Base-by-base conservation (phyloP, 2,888 invertebrate species). In the Amitus sp. region DNA sequence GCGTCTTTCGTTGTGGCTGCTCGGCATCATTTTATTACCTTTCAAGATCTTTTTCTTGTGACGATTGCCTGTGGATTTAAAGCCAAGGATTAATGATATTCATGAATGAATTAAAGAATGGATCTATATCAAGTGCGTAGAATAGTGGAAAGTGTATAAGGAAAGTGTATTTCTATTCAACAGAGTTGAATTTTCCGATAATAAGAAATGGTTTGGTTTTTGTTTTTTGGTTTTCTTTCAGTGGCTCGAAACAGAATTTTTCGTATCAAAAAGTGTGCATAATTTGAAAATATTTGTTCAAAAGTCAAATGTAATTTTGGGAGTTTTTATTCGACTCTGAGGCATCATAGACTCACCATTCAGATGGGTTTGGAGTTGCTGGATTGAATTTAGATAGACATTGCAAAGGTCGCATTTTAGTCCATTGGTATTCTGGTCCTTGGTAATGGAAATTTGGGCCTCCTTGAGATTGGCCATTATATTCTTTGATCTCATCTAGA, bases 341-440 rank as follows among this genome's bases (percentile, higher is more conserved):
- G n/a, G n/a, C n/a, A n/a, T n/a, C n/a, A n/a, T n/a, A n/a, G n/a
- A 37, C 40, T 54, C 77, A 79, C 82, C 82, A 66, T 81, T 82
- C 23, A 82, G 71, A 71, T 82, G 82, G 66, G 84, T 82, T 68
- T 84, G 82, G 5, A 84, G 76, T 63, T 85, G 85, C 45, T 83
- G 81, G 54, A 83, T 82, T 1, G 85, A 85, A 68, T 85, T 85
- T 18, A 84, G 76, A 57, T 81, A 80, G 34, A 84, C 82, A 66
- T 81, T 82, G 70, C 85, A 85, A 9, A 82, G 79, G 57, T 82
- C 82, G 66, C 85, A 85, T 62, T 79, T 82, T 12, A 83, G 73
- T 12, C 80, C 77, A 59, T 80, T 81, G 1, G 78, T 77, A 59
- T 81, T 80, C 54, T 76, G 73, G 45, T 81, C 79, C 63, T 82